Evolutionary conservation across 2,113 vertebrate species (phyloP).

Genomic region (Alethe castanea): DNA sequence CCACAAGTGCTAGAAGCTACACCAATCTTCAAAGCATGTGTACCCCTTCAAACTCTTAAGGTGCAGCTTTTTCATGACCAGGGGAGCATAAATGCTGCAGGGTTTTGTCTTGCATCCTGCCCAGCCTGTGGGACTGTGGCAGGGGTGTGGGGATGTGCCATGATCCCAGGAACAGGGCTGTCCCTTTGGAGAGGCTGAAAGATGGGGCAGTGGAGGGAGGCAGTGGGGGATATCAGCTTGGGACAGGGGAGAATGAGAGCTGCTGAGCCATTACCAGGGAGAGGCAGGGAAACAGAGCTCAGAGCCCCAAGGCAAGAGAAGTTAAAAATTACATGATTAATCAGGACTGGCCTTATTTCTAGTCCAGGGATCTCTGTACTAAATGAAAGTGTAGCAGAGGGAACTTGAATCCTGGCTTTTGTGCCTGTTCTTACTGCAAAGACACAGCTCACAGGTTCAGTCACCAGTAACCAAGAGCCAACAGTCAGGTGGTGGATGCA

Average conservation of each 20-base stretch:
- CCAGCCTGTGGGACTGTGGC: rapidly evolving
- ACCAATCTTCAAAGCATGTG: neutral
- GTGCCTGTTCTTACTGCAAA: neutral
- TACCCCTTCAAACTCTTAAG: neutral
- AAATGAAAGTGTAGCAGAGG: neutral
- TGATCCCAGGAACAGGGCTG: neutral
- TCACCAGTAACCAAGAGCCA: rapidly evolving
- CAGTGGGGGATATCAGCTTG: neutral
- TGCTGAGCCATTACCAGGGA: neutral
- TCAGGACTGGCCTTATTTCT: neutral
- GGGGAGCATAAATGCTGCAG: neutral
- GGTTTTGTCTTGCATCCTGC: neutral
- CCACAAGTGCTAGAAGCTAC: neutral
- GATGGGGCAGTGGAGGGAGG: rapidly evolving
- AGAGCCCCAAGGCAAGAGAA: neutral
- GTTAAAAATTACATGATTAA: neutral
- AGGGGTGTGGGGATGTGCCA: rapidly evolving
- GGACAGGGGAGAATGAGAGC: neutral
- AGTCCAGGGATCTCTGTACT: neutral
- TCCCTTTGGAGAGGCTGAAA: neutral
- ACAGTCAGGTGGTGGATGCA: neutral
- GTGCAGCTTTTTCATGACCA: neutral
- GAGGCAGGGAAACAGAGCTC: neutral
- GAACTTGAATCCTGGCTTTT: neutral
- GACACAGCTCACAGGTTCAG: neutral